These are phyloP conservation scores for Coracopsis vasa DNA, from an alignment of 2,113 vertebrate genomes.

Conservation along the genomic window DNA sequence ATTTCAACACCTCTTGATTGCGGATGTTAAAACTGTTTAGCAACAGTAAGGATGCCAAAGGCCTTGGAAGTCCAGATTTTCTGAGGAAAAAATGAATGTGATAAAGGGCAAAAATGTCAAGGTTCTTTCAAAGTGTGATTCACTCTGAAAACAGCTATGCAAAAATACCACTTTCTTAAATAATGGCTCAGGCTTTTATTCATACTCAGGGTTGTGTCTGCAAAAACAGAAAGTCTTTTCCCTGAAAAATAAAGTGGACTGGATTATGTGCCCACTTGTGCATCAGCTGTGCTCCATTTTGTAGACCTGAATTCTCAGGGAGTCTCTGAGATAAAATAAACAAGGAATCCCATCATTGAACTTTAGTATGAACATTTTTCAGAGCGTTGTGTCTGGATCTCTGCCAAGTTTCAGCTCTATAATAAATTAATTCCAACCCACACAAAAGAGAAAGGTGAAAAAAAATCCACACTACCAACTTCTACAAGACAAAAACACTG, in stretches of 20 bases:
- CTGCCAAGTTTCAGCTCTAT: constrained; percentile 3
- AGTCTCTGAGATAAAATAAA: constrained; percentile 23
- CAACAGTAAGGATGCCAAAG: background rate
- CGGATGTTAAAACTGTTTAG: background rate
- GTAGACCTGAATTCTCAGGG: background rate
- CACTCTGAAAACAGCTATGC: background rate
- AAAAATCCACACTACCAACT: background rate
- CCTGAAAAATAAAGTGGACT: background rate
- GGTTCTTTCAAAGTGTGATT: background rate
- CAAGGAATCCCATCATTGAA: background rate
- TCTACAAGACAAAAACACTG: background rate
- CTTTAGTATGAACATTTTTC: constrained; percentile 35
- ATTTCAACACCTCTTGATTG: background rate
- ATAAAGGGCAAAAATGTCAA: background rate
- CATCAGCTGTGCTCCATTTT: background rate
- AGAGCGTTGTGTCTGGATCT: background rate
- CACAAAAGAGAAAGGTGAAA: background rate
- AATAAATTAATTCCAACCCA: constrained; percentile 29
- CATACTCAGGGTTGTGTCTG: background rate
- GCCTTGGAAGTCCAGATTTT: background rate
- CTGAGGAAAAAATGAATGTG: background rate
- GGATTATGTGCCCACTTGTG: background rate
- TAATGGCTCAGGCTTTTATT: background rate
- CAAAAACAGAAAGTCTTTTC: background rate
- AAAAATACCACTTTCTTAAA: background rate